These are phyloP conservation scores for Phalacrocorax pelagicus DNA, from an alignment of 2,113 vertebrate species.

Conservation along the genomic window DNA sequence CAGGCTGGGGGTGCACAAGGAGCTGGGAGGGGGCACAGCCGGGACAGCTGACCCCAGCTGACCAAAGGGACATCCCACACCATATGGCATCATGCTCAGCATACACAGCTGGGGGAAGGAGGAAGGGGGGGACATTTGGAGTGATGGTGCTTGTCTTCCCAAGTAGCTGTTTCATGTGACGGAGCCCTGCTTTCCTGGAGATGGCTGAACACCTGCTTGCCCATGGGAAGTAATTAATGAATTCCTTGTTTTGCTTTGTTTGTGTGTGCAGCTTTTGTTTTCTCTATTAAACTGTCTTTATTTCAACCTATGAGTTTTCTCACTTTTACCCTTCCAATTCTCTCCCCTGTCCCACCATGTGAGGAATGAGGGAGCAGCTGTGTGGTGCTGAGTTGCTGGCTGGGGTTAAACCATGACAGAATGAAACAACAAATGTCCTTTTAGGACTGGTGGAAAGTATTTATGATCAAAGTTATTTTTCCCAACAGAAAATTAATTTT, in stretches of 20 bases:
- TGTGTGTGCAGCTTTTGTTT: accelerated
- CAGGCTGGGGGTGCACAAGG: neutral
- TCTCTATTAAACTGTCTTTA: neutral
- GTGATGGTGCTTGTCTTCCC: neutral
- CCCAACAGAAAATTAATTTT: neutral
- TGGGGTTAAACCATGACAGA: neutral
- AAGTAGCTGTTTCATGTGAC: accelerated
- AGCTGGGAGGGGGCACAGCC: neutral
- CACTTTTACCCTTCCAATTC: neutral
- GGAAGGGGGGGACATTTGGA: accelerated
- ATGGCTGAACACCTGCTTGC: neutral
- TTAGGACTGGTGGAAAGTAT: neutral
- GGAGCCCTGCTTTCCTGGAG: neutral
- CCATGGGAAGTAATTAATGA: accelerated
- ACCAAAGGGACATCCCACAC: neutral
- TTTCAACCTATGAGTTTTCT: neutral
- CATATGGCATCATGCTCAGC: neutral
- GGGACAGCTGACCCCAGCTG: neutral
- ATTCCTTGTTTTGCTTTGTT: neutral
- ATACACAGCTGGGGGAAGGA: neutral
- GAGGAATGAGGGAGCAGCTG: neutral
- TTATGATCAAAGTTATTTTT: neutral
- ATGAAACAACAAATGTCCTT: neutral
- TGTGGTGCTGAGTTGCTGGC: neutral
- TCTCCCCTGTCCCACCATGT: neutral